phyloP scores from a whole-genome alignment of 1,140 invertebrate genomes.

The Bombyx mori region DNA sequence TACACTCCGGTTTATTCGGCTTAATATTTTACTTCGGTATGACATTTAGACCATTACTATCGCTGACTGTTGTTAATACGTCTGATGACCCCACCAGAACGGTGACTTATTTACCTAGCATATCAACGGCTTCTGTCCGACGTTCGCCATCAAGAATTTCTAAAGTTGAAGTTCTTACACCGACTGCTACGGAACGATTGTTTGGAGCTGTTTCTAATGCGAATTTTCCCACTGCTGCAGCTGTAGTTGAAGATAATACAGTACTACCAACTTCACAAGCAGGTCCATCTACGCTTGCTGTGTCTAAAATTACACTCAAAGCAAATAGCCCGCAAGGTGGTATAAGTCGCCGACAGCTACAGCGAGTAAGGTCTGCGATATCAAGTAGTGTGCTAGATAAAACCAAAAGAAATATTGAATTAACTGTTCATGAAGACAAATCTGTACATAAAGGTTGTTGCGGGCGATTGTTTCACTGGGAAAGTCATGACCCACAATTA shows the following conservation, averaged over 20 bases:
- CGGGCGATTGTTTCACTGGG: constrained; percentile 43
- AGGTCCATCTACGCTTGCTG: constrained; percentile 35
- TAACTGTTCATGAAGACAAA: constrained; percentile 27
- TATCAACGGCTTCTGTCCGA: constrained; percentile 29
- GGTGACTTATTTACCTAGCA: constrained; percentile 57
- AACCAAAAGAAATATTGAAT: constrained; percentile 29
- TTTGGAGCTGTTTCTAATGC: constrained; percentile 52
- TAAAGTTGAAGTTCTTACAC: constrained; percentile 24
- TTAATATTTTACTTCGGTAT: constrained; percentile 49
- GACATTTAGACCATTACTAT: constrained; percentile 46
- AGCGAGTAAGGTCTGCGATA: constrained; percentile 57
- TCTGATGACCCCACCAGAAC: constrained; percentile 50
- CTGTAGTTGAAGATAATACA: constrained; percentile 32
- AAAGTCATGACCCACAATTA: constrained; percentile 58
- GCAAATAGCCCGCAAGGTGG: constrained; percentile 37
- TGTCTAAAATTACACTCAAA: constrained; percentile 43
- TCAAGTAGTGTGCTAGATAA: constrained; percentile 49
- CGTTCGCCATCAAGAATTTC: constrained; percentile 15
- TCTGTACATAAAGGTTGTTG: constrained; percentile 38
- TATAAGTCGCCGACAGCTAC: constrained; percentile 46
- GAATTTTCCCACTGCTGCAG: constrained; percentile 55
- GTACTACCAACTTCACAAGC: constrained; percentile 21
- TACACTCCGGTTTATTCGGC: constrained; percentile 76
- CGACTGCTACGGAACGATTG: constrained; percentile 44
- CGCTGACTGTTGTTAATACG: constrained; percentile 42